Evolutionary conservation across 2,113 vertebrate genomes (phyloP), one percentile per base, ranked within the genome.

Genomic region (Telmatochromis sp.): DNA sequence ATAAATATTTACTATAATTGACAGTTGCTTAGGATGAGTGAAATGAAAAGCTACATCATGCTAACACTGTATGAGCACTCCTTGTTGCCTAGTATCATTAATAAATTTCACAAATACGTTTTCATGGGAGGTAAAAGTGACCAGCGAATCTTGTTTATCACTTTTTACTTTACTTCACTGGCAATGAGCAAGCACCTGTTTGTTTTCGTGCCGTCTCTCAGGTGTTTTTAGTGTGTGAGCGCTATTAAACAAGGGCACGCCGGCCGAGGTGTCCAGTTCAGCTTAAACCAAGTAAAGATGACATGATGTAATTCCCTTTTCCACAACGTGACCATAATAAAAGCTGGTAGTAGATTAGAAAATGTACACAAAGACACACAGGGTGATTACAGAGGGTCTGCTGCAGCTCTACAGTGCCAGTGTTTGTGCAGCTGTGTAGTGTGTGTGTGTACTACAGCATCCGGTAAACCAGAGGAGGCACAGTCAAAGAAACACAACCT

Each of bases 401-500:
- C 81, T 6, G 21, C 51, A 73, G 79, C 57, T 40, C 53, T 19
- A 40, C 63, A 23, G 63, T 88, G 63, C 55, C 60, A 35, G 50
- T 96, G 93, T 96, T 96, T 96, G 94, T 93, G 91, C 94, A 95
- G 95, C 94, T 96, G 95, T 90, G 57, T 55, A n/a, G 58, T 83
- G 50, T 35, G 47, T 86, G 47, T 86, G 23, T 88, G 85, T 86
- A 21, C 19, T 60, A 78, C 86, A 79, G 89, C 83, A 53, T 90
- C 88, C 87, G 92, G 90, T 92, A 89, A 81, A 31, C 85, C 55
- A 60, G 80, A 79, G 53, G 17, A 87, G 75, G 80, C 3, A 4
- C 37, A 86, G 68, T 88, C 79, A 84, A 57, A 85, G 81, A 85
- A 65, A 84, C 73, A 68, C 87, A 83, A 83, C 51, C 90, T 82